Base-by-base conservation (phyloP, 1,140 invertebrate genomes). In the Pseudomyrmex dendroicus region DNA sequence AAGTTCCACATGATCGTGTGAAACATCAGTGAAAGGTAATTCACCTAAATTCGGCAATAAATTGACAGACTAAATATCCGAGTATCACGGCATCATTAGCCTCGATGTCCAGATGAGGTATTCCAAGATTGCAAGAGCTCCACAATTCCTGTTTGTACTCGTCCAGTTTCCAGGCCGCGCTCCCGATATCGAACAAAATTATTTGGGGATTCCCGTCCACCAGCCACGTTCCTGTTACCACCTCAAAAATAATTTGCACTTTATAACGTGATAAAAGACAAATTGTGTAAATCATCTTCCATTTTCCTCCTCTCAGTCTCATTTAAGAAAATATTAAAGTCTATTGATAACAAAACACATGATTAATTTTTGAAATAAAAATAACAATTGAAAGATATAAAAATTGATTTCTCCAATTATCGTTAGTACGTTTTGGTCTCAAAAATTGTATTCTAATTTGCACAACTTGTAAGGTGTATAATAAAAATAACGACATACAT, bases 141-240 rank as follows among this genome's bases (percentile, higher is more conserved):
- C 98, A 99, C 59, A 99, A 94, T 91, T 99, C 98, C 88, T 98
- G 96, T 92, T 99, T 99, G 95, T 98, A 99, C 90, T 98, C 96
- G 93, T 99, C 98, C 89, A 99, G 93, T 94, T 99, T 99, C 97
- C 98, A 99, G 1, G 98, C 97, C 1, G 97, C 98, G 5, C 98
- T 99, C 4, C 98, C 98, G 92, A 99, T 98, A 93, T 99, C 99
- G 94, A 99, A 99, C 0, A 99, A 95, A 84, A 99, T 97, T 59
- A 99, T 97, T 94, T 99, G 98, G 0, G 99, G 99, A 95, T 99
- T 99, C 20, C 99, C 99, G 93, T 99, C 99, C 8, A 99, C 99
- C 22, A 99, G 93, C 99, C 99, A 99, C 44, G 98, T 97, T 25
- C 99, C 99, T 83, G 98, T 99, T 90, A 98, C 96, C 13, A 98